phyloP scores from a whole-genome alignment of 2,797 vertebrate species.

The Chelonia mydas region DNA sequence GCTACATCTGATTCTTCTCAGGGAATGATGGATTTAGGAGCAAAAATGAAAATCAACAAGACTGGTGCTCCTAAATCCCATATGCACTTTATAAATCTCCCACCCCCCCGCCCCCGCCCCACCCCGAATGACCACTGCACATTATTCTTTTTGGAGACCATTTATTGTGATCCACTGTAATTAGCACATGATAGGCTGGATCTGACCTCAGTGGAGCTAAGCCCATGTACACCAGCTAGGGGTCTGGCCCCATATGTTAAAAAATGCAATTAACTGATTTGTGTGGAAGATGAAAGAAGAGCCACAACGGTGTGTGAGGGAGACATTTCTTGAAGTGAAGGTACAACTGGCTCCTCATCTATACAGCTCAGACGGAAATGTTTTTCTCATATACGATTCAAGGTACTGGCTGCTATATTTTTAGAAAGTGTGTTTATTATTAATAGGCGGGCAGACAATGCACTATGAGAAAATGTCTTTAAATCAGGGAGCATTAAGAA shows the following conservation, averaged over 20 bases:
- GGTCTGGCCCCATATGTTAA: not conserved
- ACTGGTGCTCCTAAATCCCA: not conserved
- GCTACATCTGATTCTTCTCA: no score
- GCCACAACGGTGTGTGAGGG: not conserved
- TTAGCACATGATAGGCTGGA: not conserved
- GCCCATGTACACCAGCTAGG: not conserved
- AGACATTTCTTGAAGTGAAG: not conserved
- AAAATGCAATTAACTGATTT: not conserved
- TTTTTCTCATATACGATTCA: not conserved
- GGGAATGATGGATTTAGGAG: not conserved
- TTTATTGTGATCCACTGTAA: not conserved
- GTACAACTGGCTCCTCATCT: not conserved
- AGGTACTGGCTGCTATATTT: not conserved
- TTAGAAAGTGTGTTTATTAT: not conserved
- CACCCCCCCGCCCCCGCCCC: not conserved
- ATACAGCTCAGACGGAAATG: not conserved
- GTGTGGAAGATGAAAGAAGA: not conserved
- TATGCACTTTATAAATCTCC: not conserved
- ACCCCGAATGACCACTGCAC: not conserved
- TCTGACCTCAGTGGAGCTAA: not conserved
- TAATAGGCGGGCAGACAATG: not conserved
- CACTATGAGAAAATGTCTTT: not conserved
- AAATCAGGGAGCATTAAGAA: not conserved
- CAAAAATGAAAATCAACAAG: rapidly evolving
- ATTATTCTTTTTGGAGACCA: not conserved